phyloP scores from a whole-genome alignment of 2,888 invertebrate species.

The Eristalis intricaria region DNA sequence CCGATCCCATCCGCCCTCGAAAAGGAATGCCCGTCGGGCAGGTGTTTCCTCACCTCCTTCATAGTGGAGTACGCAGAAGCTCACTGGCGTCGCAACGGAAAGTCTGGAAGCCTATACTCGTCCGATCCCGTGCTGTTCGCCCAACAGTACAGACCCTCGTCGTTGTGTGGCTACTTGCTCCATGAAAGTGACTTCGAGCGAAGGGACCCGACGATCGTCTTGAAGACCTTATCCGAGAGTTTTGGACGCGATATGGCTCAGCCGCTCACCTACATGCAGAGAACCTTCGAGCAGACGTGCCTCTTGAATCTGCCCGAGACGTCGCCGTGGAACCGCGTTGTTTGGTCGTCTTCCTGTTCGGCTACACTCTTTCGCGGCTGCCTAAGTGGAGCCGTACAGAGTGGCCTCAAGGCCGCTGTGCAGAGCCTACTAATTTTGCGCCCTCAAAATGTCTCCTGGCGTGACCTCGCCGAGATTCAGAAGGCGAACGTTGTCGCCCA shows the following conservation, averaged over 20 bases:
- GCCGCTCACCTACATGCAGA: constrained; percentile 74
- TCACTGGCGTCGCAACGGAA: constrained; percentile 76
- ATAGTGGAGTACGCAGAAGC: constrained; percentile 75
- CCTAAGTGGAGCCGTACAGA: constrained; percentile 80
- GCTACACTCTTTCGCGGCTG: constrained; percentile 78
- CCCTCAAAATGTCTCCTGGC: constrained; percentile 78
- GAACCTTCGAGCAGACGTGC: constrained; percentile 74
- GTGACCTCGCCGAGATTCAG: constrained; percentile 77
- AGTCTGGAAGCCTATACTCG: constrained; percentile 76
- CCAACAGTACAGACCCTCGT: constrained; percentile 73
- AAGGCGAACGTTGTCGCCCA: constrained; percentile 62
- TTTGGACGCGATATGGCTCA: constrained; percentile 77
- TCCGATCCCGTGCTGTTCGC: constrained; percentile 75
- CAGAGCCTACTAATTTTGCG: constrained; percentile 77
- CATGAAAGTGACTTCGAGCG: constrained; percentile 74
- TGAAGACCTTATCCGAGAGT: constrained; percentile 73
- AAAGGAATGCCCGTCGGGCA: constrained; percentile 34
- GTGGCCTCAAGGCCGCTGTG: constrained; percentile 79
- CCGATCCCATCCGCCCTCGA: constrained; percentile 74
- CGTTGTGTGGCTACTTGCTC: constrained; percentile 73
- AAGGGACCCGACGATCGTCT: constrained; percentile 70
- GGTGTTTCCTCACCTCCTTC: constrained; percentile 75
- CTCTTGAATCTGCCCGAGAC: constrained; percentile 74
- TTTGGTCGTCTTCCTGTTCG: constrained; percentile 78
- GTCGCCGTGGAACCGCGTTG: constrained; percentile 78